Evolutionary conservation across 1,140 invertebrate species (phyloP), one percentile per base, ranked within the genome.

Genomic region (Apis dorsata): DNA sequence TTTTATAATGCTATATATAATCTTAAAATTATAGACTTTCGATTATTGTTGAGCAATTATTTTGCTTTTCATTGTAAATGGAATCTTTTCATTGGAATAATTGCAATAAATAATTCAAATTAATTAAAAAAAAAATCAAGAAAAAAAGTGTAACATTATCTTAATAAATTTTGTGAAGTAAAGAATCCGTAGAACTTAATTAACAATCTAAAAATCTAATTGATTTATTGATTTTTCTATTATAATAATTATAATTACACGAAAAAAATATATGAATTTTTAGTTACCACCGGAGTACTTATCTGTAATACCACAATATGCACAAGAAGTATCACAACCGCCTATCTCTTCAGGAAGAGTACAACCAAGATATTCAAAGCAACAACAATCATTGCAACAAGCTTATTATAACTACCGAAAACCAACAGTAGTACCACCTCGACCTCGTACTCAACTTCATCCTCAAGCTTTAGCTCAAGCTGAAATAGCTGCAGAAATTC

Each of bases 261-360:
- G 10, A 28, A 11, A 19, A 44, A 72, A 72, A 53, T 74, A 10
- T 74, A 19, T 82, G 63, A 71, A 69, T 71, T 93, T 93, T 69
- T 89, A 94, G 93, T 85, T 94, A 49, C 79, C 92, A 73, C 91
- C 92, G 15, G 93, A 94, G 75, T 94, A 94, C 70, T 72, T 94
- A 62, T 85, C 90, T 1, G 74, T 93, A 12, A 55, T 93, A 62
- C 92, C 92, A 82, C 92, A 93, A 55, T 94, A 94, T 73, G 76
- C 89, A 1, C 90, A 92, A 70, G 85, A 86, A 8, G 72, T 34
- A 7, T 21, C 72, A 10, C 92, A 93, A 21, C 84, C 86, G 7
- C 65, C 82, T 5, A 81, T 79, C 55, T 86, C 89, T 21, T 88
- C 90, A 9, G 83, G 92, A 21, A 88, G 90, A 69, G 89, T 88